phyloP scores from a whole-genome alignment of 2,113 vertebrate genomes.

The Dipodomys spectabilis region DNA sequence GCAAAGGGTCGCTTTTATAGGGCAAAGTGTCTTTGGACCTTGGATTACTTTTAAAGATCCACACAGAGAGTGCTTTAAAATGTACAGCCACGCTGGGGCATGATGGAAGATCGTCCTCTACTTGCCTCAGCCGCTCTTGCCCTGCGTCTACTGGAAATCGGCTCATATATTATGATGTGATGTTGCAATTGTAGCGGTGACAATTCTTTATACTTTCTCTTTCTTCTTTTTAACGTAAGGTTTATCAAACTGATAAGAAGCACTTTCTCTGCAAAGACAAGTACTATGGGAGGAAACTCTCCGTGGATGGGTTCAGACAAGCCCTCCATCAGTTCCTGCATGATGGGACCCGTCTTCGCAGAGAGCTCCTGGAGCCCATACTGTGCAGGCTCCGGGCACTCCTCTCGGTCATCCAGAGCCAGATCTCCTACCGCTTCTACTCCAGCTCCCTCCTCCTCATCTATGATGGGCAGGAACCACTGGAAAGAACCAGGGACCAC shows the following conservation, averaged over 20 bases:
- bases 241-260: conserved; percentile 85
- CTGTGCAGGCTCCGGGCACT: conserved; percentile 82
- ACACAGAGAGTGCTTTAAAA: conserved; percentile 10
- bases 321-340: conserved; percentile 87
- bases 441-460: conserved; percentile 90
- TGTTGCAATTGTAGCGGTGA: neutral
- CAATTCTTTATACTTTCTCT: conserved; percentile 22
- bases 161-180: neutral
- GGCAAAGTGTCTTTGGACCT: conserved; percentile 1
- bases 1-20: conserved; percentile 21
- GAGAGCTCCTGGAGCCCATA: conserved; percentile 85
- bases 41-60: neutral
- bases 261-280: conserved; percentile 90
- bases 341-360: conserved; percentile 77
- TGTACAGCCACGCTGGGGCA: neutral
- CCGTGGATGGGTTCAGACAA: conserved; percentile 84
- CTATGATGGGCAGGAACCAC: conserved; percentile 85
- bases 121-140: neutral
- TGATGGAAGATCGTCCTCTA: neutral
- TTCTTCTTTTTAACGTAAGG: conserved; percentile 77
- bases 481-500: conserved; percentile 66
- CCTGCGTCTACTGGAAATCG: neutral
- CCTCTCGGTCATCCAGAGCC: conserved; percentile 83
- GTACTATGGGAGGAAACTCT: conserved; percentile 87
- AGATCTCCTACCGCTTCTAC: conserved; percentile 89